Evolutionary conservation across 35 echinoderm and acorn worm genomes (phyloP), one percentile per base, ranked within the genome.

Genomic region (Lytechinus variegatus): DNA sequence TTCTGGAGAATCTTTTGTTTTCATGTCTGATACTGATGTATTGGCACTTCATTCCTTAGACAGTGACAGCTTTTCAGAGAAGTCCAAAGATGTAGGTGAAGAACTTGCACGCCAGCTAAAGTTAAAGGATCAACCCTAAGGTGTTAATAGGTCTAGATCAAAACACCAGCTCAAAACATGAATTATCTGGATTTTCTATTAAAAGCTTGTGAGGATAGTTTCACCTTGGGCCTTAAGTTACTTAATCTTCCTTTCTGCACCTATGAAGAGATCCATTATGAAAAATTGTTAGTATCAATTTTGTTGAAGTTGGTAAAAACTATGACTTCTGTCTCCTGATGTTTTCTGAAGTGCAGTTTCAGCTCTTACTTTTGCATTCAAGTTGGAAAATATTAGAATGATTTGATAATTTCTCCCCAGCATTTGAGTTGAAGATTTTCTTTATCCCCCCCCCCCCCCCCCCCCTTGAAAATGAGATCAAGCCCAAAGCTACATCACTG

Each of bases 401-500:
- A 44, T 44, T 44, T 44, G 33, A 44, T 44, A 44, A 44, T 44
- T 44, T 44, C 33, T 44, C 33, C 33, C 33, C 33, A 44, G 33
- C 33, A 44, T 44, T 44, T 1, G 33, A 44, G 33, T 44, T 44
- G 33, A 44, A 44, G 33, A 44, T 44, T 44, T 44, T 44, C 33
- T 44, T 44, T 44, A 71, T 24, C 19, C 14, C 14, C 61, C 61
- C 66, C 66, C 56, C 56, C 56, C 56, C 56, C 56, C 56, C 56
- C 56, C 10, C 56, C 56, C 9, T 71, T 79, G 66, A 24, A 79
- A 79, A 24, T 79, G 66, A 79, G 66, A 79, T 79, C 66, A 16
- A n/a, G 66, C 66, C 66, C 66, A 79, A 79, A 79, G 66, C 66
- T 79, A 79, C 66, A 24, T 79, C 66, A 79, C n/a, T n/a, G n/a